Evolutionary conservation across 2,797 vertebrate genomes (phyloP), one percentile per base, ranked within the genome.

Genomic region (Syndactyla subalaris): DNA sequence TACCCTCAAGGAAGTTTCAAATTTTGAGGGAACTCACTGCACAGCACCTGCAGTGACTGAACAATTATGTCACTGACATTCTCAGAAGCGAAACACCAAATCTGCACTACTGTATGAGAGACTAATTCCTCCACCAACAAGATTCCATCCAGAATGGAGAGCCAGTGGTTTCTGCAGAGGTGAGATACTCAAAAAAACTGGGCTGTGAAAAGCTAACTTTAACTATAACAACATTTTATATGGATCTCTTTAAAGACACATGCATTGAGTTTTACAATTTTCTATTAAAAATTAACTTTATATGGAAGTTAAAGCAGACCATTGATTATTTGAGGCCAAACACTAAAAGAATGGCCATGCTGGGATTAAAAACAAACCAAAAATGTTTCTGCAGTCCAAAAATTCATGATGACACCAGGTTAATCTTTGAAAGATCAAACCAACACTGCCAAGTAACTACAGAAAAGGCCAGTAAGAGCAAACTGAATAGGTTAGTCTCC

Each of bases 401-500:
- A 82, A 65, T 54, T 88, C 32, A 13, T 19, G 18, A 67, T 51
- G 29, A 88, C 79, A 63, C 21, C 12, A 14, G 11, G 54, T 82
- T 92, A 65, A 88, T 36, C 46, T 89, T 67, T 83, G 57, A 85
- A 89, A 85, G 84, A 51, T 78, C 78, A 89, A 82, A 80, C 13
- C 32, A 75, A n/a, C 22, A 65, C n/a, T 75, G 17, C 58, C 45
- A 85, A 74, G 52, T 67, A 84, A 81, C 63, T 57, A 29, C 46
- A 79, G 36, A 38, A 92, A 94, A 92, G 81, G 49, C 73, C 18
- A 73, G 41, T 70, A 84, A 59, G 34, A 75, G 61, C 34, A 80
- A 71, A 63, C 21, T 78, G 29, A 55, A 68, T 7, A 68, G 20
- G 15, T 61, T 68, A 21, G 8, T 15, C 15, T 70, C 57, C 45